Evolutionary conservation across 2,797 vertebrate genomes (phyloP), one percentile per base, ranked within the genome.

Genomic region (Enteromius thamalakanensis): DNA sequence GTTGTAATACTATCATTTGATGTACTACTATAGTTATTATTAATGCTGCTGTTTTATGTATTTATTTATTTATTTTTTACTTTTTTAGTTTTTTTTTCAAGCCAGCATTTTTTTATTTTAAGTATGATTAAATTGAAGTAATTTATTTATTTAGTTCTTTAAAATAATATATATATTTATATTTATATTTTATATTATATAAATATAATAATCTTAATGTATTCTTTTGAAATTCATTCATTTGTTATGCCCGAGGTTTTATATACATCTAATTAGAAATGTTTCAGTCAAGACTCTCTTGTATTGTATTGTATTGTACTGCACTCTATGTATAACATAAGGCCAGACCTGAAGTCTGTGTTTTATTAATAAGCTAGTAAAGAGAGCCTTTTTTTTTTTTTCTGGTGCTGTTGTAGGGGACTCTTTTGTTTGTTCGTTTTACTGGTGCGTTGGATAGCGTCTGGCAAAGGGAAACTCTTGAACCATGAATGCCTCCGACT

Each of bases 371-470:
- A 26, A 53, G 10, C 77, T 23, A 17, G 21, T 68, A 19, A 26
- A 40, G 64, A 37, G 60, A 37, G 45, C 9, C 11, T 29, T 76
- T 1, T 11, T 7, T 19, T 55, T 51, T 37, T 51, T 29, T 6
- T 45, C 10, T 65, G 26, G 37, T 58, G 62, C 42, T 79, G 62
- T 9, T 76, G 21, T 11, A 47, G 26, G 5, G 9, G n/a, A 34
- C 79, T 49, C 51, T 55, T 37, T 69, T 88, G 85, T 84, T 85
- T 84, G 76, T 78, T 80, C 49, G 14, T 78, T 85, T 84, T 72
- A 72, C 83, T 79, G 55, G 78, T 53, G 45, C 23, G 7, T 74
- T 23, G 53, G 53, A 17, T 49, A 2, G 47, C 10, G 55, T 81
- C 86, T 88, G 83, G 76, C 55, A 71, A 67, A 78, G 34, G 23